Evolutionary conservation across 2,888 invertebrate species (phyloP).

Genomic region (Trimorus sp.): DNA sequence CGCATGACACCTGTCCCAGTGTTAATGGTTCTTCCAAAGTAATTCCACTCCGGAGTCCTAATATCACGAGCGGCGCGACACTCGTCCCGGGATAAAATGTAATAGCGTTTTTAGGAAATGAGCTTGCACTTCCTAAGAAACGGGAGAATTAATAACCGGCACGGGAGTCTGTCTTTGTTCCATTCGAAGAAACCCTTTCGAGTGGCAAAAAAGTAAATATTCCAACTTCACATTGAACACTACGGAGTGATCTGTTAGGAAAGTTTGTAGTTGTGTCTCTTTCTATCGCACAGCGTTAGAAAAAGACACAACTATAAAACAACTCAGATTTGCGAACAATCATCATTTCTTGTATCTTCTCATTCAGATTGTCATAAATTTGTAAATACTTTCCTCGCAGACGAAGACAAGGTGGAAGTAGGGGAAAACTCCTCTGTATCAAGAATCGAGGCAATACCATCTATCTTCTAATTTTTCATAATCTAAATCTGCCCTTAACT

Average conservation of each 20-base stretch:
- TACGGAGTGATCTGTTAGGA: too few relatives aligned
- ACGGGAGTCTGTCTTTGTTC: constrained; percentile 23
- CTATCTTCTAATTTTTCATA: constrained; percentile 13
- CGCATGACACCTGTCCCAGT: constrained; percentile 57
- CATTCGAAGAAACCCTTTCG: constrained; percentile 10
- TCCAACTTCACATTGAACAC: too few relatives aligned
- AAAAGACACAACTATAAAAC: too few relatives aligned
- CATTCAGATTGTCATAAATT: too few relatives aligned
- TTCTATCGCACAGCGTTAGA: too few relatives aligned
- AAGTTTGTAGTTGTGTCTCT: too few relatives aligned
- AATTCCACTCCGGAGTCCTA: constrained; percentile 48
- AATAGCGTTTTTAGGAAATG: constrained; percentile 76
- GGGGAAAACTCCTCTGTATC: too few relatives aligned
- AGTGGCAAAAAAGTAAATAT: not conserved
- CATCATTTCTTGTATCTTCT: too few relatives aligned
- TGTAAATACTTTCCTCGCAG: too few relatives aligned
- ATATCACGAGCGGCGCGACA: not conserved
- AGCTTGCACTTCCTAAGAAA: constrained; percentile 75
- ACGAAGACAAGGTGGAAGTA: too few relatives aligned
- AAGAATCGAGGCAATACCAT: too few relatives aligned
- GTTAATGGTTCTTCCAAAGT: constrained; percentile 55
- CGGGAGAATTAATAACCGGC: constrained; percentile 70
- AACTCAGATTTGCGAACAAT: too few relatives aligned
- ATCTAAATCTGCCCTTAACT: constrained; percentile 22
- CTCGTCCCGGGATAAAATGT: constrained; percentile 61